phyloP scores from a whole-genome alignment of 2,888 invertebrate species.

The Galerucella pusilla region DNA sequence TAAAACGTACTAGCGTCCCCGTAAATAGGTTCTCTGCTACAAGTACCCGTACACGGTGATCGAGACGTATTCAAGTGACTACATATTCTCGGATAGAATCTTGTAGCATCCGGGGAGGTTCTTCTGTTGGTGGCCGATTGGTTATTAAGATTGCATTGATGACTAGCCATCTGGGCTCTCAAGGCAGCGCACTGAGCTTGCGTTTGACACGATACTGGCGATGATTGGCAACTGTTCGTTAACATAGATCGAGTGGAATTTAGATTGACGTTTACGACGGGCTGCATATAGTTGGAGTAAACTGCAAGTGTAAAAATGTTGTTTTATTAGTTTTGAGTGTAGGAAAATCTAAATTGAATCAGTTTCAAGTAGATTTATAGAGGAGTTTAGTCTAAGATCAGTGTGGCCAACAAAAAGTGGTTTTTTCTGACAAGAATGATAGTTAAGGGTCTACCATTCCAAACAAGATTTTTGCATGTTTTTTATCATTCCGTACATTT shows the following conservation, averaged over 20 bases:
- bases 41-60: slow-evolving; percentile 25
- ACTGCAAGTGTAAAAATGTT: slow-evolving; percentile 51
- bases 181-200: not conserved
- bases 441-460: too few species aligned
- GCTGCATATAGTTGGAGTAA: slow-evolving; percentile 61
- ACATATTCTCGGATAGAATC: slow-evolving; percentile 17
- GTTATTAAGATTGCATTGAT: not conserved
- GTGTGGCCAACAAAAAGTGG: too few species aligned
- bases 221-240: not conserved
- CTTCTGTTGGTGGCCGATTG: slow-evolving; percentile 32
- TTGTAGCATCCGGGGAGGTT: slow-evolving; percentile 23
- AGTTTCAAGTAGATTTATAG: too few species aligned
- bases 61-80: slow-evolving; percentile 22
- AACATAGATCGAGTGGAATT: slow-evolving; percentile 38
- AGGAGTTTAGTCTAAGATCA: too few species aligned
- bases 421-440: too few species aligned
- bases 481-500: too few species aligned
- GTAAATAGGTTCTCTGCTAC: slow-evolving; percentile 56
- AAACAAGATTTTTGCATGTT: too few species aligned
- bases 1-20: slow-evolving; percentile 60
- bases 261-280: slow-evolving; percentile 61
- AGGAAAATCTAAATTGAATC: too few species aligned
- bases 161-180: slow-evolving; percentile 12
- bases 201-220: slow-evolving; percentile 2
- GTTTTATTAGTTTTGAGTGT: too few species aligned